Conservation (phyloP, 2,888 invertebrate genomes). For the Drosophila stalkeri region DNA sequence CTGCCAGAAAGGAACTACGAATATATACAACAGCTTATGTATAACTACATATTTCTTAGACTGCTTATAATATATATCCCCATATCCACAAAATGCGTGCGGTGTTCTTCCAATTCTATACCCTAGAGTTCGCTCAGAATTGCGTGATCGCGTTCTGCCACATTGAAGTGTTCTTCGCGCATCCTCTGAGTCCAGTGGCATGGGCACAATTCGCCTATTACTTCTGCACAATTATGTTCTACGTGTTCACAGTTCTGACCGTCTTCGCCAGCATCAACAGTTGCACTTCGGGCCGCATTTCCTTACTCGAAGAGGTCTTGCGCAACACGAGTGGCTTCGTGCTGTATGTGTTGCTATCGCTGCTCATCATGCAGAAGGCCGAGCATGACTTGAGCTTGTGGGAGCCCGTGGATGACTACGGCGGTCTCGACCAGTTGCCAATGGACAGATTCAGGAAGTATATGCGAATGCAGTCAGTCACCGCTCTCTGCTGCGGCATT, state of each 20-base stretch:
- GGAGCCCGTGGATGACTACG: neutral
- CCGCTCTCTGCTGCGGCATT: constrained; percentile 26
- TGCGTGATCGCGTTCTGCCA: constrained; percentile 28
- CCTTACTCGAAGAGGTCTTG: constrained; percentile 32
- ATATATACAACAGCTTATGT: too few relatives aligned
- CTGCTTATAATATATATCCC: neutral
- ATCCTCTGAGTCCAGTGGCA: neutral
- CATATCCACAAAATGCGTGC: constrained; percentile 32
- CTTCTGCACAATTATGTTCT: constrained; percentile 22
- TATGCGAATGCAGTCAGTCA: constrained; percentile 43
- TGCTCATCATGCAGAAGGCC: constrained; percentile 45
- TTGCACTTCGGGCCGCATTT: constrained; percentile 35
- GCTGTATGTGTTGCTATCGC: constrained; percentile 27
- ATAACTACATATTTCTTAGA: neutral
- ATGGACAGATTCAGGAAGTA: constrained; percentile 44
- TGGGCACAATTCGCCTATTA: neutral
- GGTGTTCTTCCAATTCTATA: constrained; percentile 47
- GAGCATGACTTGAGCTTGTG: constrained; percentile 42
- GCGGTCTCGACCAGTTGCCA: constrained; percentile 13
- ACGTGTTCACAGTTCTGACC: constrained; percentile 35
- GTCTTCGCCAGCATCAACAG: constrained; percentile 53
- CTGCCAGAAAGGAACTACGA: constrained; percentile 18
- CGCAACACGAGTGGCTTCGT: constrained; percentile 25
- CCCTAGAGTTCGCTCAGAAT: constrained; percentile 32
- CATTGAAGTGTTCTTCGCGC: constrained; percentile 30